Conservation (phyloP, 2,113 vertebrate genomes). For the Nyctibius bracteatus region DNA sequence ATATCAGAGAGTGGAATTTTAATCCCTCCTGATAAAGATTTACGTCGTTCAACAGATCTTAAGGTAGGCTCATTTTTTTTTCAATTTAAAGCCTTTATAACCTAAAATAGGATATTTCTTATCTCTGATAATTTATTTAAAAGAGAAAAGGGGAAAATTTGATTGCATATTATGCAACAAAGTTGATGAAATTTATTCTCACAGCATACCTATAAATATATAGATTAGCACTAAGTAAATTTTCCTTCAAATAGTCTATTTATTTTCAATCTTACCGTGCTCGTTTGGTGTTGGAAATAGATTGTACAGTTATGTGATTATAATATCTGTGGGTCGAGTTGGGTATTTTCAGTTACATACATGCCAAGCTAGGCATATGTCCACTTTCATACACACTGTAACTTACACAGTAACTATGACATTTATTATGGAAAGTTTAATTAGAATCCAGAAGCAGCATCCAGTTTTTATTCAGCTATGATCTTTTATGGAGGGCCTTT, state of each 20-base stretch:
- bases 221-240: background rate
- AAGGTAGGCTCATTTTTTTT: background rate
- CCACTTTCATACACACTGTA: background rate
- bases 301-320: background rate
- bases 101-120: background rate
- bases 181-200: background rate
- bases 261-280: background rate
- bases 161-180: background rate
- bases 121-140: background rate
- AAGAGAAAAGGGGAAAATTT: background rate
- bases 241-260: background rate
- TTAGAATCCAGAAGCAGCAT: background rate
- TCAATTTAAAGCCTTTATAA: background rate
- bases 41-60: background rate
- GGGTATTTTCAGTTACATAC: background rate
- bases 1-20: conserved; percentile 49
- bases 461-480: background rate
- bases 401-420: background rate
- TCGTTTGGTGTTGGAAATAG: background rate
- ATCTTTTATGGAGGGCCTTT: background rate
- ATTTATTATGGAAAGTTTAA: background rate
- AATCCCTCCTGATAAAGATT: background rate
- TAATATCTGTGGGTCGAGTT: background rate
- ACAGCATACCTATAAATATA: background rate
- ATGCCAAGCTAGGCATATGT: background rate